A percentile compares a stretch with the other conserved stretches of the same genome.
Evolutionary conservation across 35 echinoderm and acorn worm genomes (phyloP).

Genomic region (Amphiura filiformis): DNA sequence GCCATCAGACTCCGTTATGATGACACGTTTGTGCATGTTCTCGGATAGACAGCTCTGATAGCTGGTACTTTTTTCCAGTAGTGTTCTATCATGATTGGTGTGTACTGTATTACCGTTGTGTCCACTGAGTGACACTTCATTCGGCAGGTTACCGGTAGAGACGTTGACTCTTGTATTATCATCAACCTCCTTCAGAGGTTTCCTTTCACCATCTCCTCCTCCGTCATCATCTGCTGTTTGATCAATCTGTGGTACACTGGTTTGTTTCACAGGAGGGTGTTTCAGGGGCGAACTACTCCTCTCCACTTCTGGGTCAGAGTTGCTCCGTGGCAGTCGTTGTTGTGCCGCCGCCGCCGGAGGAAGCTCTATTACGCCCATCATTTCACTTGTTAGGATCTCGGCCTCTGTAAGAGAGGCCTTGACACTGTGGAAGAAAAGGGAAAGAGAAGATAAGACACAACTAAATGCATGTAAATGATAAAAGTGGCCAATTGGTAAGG

Average conservation of each 20-base stretch:
- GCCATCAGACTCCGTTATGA: no score
- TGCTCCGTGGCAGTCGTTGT: not conserved
- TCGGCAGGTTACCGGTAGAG: not conserved
- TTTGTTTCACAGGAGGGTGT: not conserved
- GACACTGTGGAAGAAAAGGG: not conserved
- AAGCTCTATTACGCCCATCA: not conserved
- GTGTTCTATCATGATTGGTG: not conserved
- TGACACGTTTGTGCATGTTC: not conserved
- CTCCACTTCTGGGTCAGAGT: not conserved
- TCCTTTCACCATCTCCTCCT: not conserved
- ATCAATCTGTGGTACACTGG: not conserved
- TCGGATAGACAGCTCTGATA: not conserved
- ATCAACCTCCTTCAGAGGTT: not conserved
- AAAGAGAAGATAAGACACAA: no score
- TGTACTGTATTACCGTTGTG: not conserved
- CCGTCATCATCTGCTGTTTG: not conserved
- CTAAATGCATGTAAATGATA: no score
- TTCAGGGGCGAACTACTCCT: not conserved
- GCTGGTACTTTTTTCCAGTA: not conserved
- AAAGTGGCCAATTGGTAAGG: no score
- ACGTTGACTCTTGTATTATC: not conserved
- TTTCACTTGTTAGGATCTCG: not conserved
- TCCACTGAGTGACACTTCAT: not conserved
- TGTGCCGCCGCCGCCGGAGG: not conserved
- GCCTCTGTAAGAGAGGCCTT: not conserved